Evolutionary conservation across 1,140 invertebrate genomes (phyloP).

Genomic region (Thaumetopoea pityocampa): DNA sequence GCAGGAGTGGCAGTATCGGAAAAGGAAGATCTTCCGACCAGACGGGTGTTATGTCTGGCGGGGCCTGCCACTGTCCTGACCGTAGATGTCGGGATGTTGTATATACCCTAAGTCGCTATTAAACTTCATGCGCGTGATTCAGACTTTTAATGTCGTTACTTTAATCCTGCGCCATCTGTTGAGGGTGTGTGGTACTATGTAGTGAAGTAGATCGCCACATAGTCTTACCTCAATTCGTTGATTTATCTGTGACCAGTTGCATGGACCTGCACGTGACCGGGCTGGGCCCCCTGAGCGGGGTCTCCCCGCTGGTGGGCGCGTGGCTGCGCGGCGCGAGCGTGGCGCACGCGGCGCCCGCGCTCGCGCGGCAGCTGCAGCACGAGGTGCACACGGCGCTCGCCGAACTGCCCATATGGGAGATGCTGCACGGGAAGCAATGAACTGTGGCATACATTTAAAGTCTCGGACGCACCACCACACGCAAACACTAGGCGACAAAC

Average conservation of each 20-base stretch:
- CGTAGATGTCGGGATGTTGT: too few species aligned
- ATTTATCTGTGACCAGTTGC: constrained; percentile 20
- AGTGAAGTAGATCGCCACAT: neutral
- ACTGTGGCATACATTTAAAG: too few species aligned
- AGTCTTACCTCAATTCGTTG: neutral
- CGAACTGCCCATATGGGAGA: constrained; percentile 45
- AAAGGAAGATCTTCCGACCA: too few species aligned
- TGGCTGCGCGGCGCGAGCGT: constrained; percentile 43
- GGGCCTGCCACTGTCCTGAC: too few species aligned
- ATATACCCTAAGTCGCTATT: too few species aligned
- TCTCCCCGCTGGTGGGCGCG: constrained; percentile 21
- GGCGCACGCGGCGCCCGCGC: constrained; percentile 40
- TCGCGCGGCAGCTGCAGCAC: constrained; percentile 39
- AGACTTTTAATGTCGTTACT: too few species aligned
- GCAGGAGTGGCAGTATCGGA: too few species aligned
- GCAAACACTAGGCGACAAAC: too few species aligned
- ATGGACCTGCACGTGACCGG: constrained; percentile 57
- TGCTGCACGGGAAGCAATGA: constrained; percentile 32
- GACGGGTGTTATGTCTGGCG: too few species aligned
- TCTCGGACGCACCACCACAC: too few species aligned
- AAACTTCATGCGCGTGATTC: too few species aligned
- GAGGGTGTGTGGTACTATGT: neutral
- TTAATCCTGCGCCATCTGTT: neutral
- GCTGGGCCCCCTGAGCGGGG: constrained; percentile 40
- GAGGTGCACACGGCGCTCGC: constrained; percentile 39